Evolutionary conservation across 2,888 invertebrate species (phyloP), one percentile per base, ranked within the genome.

Genomic region (Eristalinus sepulchralis): DNA sequence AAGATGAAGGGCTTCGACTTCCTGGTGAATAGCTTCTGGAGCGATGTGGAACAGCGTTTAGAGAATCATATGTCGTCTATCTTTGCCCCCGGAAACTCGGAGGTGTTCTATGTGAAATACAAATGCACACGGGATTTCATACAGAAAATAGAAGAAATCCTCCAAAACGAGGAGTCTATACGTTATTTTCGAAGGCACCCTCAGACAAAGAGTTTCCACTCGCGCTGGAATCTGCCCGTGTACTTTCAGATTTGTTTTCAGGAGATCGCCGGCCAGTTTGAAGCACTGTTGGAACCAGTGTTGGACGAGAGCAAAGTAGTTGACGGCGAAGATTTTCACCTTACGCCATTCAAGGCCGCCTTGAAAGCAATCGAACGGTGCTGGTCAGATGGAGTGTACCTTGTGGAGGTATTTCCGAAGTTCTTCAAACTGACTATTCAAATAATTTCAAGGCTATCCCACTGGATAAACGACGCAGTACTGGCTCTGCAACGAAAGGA

Each of bases 181-280:
- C 93, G 94, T 83, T 90, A 94, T 27, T 94, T 97, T 73, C 94
- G 95, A 88, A 93, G 94, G 72, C 95, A 97, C 90, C 92, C 94
- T 1, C 95, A 96, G 88, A 97, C 96, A 90, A 95, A 95, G 90
- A 95, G 94, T 88, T 97, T 98, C 90, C 94, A 97, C 89, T 95
- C 95, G 88, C 95, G 97, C 89, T 99, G 98, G 97, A 98, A 98
- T 93, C 94, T 98, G 68, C 97, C 98, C 11, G 98, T 99, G n/a
- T 99, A 99, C 93, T 98, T 97, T 92, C 98, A 98, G 93, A 92
- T 92, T 60, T 94, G 98, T 88, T 98, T 98, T 93, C 98, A 98
- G 94, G 97, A 98, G 93, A 97, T 98, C 91, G 97, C 97, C 72
- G 96, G 96, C 88, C 93, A 89, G 10, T 90, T 92, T 22, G 92